Base-by-base conservation (phyloP, 1,140 invertebrate species). In the Eueides isabella region DNA sequence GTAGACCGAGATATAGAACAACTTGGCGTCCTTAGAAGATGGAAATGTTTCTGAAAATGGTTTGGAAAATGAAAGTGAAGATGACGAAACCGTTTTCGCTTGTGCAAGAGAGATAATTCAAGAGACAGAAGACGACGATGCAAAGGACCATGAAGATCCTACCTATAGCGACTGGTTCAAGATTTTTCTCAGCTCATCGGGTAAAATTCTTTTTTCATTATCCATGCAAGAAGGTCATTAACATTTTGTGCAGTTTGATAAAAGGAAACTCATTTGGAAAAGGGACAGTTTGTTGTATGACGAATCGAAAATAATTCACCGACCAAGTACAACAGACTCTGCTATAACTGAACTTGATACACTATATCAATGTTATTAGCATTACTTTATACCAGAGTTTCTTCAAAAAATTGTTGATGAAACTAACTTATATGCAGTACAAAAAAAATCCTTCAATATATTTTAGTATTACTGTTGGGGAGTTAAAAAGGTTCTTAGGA, bases 341-440 rank as follows among this genome's bases (percentile, higher is more conserved):
- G 14, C 35, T 38, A 38, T 38, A 38, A 38, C 35, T 38, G 12
- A 38, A 38, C 35, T 38, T 14, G 35, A 84, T 73, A 79, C 80
- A 67, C 75, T 78, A 67, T 79, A 82, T 78, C 71, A 81, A 80
- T 82, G 72, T 80, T 84, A 82, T 81, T 73, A 74, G 67, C 76
- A 82, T 63, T 82, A 76, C 66, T 76, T 84, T 64, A 79, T 72
- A 70, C 64, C 69, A 0, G 76, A 84, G 48, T 77, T 85, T 66
- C 69, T 38, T 16, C 0, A 81, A 77, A 78, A 79, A 78, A 80
- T 82, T 76, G 35, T 38, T 38, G 14, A 38, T 38, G 35, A 38
- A 38, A 38, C 72, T 14, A 79, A 81, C 14, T 73, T 83, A 72
- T 80, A 76, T 44, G 41, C 41, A 7, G 41, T n/a, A 44, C 55